These are phyloP conservation scores for Dascillus cervinus DNA, from an alignment of 2,888 invertebrate genomes.

Conservation along the genomic window DNA sequence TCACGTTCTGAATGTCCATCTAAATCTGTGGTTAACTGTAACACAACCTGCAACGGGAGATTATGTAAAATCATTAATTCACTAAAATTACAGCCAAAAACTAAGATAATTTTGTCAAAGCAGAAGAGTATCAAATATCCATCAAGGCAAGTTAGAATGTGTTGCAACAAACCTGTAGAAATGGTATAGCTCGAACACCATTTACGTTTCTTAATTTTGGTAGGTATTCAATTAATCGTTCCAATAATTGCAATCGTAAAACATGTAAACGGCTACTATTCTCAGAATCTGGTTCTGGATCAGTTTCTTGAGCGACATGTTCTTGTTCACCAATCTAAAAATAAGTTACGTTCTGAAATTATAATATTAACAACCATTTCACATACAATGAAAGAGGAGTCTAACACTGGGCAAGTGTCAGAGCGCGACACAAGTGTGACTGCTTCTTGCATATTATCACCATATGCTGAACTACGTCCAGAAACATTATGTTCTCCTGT, in stretches of 20 bases:
- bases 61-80: too few species aligned
- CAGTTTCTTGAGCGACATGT: slow-evolving; percentile 32
- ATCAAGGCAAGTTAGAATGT: too few species aligned
- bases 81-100: too few species aligned
- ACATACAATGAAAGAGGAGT: slow-evolving; percentile 42
- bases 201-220: slow-evolving; percentile 68
- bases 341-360: slow-evolving; percentile 2
- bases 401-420: slow-evolving; percentile 49
- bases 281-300: slow-evolving; percentile 35
- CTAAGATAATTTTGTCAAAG: too few species aligned
- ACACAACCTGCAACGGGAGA: slow-evolving; percentile 60
- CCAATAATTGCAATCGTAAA: slow-evolving; percentile 62
- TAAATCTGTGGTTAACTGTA: slow-evolving; percentile 84
- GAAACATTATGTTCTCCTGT: slow-evolving; percentile 79
- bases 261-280: slow-evolving; percentile 51
- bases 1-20: slow-evolving; percentile 80
- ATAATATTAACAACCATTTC: slow-evolving; percentile 6
- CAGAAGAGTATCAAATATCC: too few species aligned
- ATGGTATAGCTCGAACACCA: slow-evolving; percentile 82
- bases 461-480: slow-evolving; percentile 89
- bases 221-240: slow-evolving; percentile 69
- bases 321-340: slow-evolving; percentile 26
- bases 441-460: slow-evolving; percentile 58
- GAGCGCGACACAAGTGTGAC: slow-evolving; percentile 46
- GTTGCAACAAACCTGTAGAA: slow-evolving; percentile 70